phyloP scores from a whole-genome alignment of 2,113 vertebrate genomes.

The Cryptotis parvus region DNA sequence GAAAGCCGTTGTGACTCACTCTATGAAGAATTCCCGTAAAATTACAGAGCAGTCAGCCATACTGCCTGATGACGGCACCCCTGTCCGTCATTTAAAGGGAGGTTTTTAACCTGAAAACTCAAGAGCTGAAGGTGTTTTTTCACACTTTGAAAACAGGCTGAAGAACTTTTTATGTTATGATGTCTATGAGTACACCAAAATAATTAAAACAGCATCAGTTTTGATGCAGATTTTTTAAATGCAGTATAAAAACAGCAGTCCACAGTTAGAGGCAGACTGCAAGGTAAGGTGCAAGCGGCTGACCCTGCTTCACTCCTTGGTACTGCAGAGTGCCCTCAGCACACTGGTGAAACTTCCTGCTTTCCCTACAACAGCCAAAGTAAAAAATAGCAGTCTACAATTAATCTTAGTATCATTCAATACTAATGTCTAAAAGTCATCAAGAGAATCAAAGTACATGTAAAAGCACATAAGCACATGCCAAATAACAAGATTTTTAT shows the following conservation, averaged over 20 bases:
- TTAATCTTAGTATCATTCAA: no score
- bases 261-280: background rate
- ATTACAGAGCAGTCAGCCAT: slow-evolving; percentile 29
- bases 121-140: background rate
- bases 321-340: no score
- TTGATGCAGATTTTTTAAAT: background rate
- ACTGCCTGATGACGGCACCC: background rate
- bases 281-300: no score
- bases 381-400: no score
- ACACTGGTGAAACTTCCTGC: no score
- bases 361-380: no score
- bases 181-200: slow-evolving; percentile 31
- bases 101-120: slow-evolving; percentile 41
- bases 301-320: no score
- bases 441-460: background rate
- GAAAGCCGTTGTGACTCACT: slow-evolving; percentile 39
- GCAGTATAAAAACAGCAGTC: background rate
- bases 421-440: background rate
- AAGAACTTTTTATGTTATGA: slow-evolving; percentile 16
- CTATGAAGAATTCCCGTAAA: slow-evolving; percentile 35
- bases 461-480: background rate
- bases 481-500: background rate
- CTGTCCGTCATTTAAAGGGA: background rate
- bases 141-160: slow-evolving; percentile 47
- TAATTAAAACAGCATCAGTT: background rate